Percentiles rank a stretch among this genome's conserved stretches.
Evolutionary conservation across 2,888 invertebrate genomes (phyloP).

Genomic region (Synanthedon tipuliformis): DNA sequence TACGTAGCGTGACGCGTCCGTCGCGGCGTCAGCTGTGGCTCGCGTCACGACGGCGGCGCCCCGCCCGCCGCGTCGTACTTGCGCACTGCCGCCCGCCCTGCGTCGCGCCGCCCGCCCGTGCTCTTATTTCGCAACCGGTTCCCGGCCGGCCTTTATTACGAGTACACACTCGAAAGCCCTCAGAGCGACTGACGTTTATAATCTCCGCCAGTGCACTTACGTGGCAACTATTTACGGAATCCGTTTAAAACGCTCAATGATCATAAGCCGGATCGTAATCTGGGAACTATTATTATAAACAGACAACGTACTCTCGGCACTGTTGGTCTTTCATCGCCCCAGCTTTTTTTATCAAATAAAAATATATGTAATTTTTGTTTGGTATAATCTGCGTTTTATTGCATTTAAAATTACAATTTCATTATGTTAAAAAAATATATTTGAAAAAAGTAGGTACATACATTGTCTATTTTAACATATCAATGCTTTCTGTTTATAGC

Average conservation of each 20-base stretch:
- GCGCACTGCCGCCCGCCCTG: constrained; percentile 40
- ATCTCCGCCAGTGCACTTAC: background rate
- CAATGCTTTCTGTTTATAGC: too few species aligned
- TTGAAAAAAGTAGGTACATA: too few species aligned
- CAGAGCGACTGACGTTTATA: constrained; percentile 1
- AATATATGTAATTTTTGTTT: too few species aligned
- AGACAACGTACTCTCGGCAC: too few species aligned
- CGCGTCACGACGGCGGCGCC: constrained; percentile 40
- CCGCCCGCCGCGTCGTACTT: constrained; percentile 43
- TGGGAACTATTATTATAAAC: too few species aligned
- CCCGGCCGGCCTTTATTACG: constrained; percentile 5
- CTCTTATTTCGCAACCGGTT: constrained; percentile 18
- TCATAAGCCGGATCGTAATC: background rate
- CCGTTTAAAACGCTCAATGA: background rate
- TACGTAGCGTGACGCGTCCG: constrained; percentile 42
- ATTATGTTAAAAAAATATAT: too few species aligned
- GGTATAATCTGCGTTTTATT: too few species aligned
- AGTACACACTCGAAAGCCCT: background rate
- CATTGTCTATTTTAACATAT: too few species aligned
- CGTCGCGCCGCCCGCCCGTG: constrained; percentile 10
- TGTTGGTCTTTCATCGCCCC: too few species aligned
- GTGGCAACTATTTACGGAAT: constrained; percentile 2
- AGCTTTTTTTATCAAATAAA: too few species aligned
- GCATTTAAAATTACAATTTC: too few species aligned
- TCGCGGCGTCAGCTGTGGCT: constrained; percentile 53